Base-by-base conservation (phyloP, 2,113 vertebrate species). In the Coracopsis vasa region DNA sequence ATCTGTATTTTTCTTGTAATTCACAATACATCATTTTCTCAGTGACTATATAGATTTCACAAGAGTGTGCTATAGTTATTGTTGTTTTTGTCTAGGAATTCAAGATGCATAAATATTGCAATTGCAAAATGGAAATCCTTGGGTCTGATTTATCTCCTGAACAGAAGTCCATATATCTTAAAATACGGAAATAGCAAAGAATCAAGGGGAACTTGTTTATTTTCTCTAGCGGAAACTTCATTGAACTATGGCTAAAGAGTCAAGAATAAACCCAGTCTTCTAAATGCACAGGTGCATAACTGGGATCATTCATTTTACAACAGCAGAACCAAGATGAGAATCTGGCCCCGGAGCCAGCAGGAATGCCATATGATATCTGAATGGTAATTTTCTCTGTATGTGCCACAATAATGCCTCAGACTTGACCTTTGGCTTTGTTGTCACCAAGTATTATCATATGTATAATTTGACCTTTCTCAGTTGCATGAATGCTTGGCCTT, bases 361-460 rank as follows among this genome's bases (percentile, higher is more conserved):
- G 88, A 92, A 54, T 91, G 86, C 83, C 80, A 94, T 89, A 79
- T 91, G 91, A 96, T 95, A 95, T 91, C 94, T 96, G 92, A 96
- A 95, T 79, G 80, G 96, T 48, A 96, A 94, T 97, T 95, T 96
- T 96, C 94, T 86, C 94, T 96, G 53, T 88, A 62, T 94, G 89
- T 89, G 70, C 94, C 87, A 96, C 95, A 94, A 89, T 94, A 95
- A 92, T 92, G 83, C 89, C 86, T 92, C 92, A 91, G 92, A 91
- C 88, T 70, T 90, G 95, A 96, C 94, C 96, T 94, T 89, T 96
- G 94, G 70, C 94, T 95, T 95, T 96, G 91, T 96, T 96, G 95
- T 94, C 96, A 96, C 95, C 96, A 91, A 92, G 86, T 91, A 96
- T 96, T 96, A 95, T 96, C 95, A 94, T 92, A 95, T 79, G 95